Evolutionary conservation across 2,888 invertebrate genomes (phyloP).

Genomic region (Tipula helvola): DNA sequence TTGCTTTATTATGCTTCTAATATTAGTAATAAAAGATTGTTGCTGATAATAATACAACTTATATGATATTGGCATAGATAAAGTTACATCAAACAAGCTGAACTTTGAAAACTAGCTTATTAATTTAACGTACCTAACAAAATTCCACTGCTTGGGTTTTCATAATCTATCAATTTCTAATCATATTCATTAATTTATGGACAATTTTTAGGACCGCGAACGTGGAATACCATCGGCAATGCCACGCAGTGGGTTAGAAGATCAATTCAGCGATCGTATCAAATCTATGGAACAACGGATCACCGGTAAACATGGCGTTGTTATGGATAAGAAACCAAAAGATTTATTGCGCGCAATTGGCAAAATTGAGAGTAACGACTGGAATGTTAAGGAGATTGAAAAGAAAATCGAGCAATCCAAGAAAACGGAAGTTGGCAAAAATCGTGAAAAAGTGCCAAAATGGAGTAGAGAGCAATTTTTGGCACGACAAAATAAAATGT

Average conservation of each 20-base stretch:
- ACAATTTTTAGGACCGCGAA: slow-evolving; percentile 31
- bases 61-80: not conserved
- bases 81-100: not conserved
- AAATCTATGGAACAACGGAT: slow-evolving; percentile 70
- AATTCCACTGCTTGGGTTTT: not conserved
- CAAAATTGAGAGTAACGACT: slow-evolving; percentile 77
- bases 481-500: slow-evolving; percentile 57
- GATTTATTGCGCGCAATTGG: slow-evolving; percentile 79
- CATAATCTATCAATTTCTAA: not conserved
- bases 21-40: not conserved
- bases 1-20: not conserved
- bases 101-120: not conserved
- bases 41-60: not conserved
- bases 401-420: slow-evolving; percentile 61
- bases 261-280: slow-evolving; percentile 40
- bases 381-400: slow-evolving; percentile 85
- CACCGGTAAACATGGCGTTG: slow-evolving; percentile 41
- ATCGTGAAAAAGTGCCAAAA: slow-evolving; percentile 70
- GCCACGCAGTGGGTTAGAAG: slow-evolving; percentile 28
- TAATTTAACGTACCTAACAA: not conserved
- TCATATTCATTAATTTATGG: not conserved
- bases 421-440: slow-evolving; percentile 35
- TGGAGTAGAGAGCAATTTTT: slow-evolving; percentile 74
- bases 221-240: slow-evolving; percentile 33
- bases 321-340: slow-evolving; percentile 65